These are phyloP conservation scores for Propsilocerus akamusi DNA, from an alignment of 1,140 invertebrate genomes.

Conservation along the genomic window DNA sequence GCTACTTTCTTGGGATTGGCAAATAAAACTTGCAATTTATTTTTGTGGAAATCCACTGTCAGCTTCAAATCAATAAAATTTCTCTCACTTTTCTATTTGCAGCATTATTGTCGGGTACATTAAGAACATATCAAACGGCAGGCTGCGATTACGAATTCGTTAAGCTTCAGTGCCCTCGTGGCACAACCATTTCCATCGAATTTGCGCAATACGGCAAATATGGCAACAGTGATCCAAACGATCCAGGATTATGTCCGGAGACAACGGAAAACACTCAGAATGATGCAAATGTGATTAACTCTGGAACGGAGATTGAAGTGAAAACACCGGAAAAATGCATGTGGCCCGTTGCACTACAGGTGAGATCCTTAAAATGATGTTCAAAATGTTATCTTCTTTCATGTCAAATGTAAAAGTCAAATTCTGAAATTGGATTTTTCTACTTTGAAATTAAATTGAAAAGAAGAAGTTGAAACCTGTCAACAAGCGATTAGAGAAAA, in stretches of 20 bases:
- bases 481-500: no score
- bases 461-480: no score
- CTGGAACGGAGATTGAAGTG: conserved; percentile 18
- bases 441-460: no score
- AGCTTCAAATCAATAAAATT: not conserved
- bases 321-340: conserved; percentile 24
- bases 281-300: conserved; percentile 15
- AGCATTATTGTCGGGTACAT: conserved; percentile 73
- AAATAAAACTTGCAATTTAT: no score
- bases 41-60: no score
- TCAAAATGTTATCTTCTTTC: no score
- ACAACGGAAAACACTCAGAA: conserved; percentile 15
- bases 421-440: no score
- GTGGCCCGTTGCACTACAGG: conserved; percentile 32
- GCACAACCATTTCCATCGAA: conserved; percentile 64
- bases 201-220: conserved; percentile 26
- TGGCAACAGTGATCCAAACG: conserved; percentile 12
- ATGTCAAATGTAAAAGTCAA: no score
- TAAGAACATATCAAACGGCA: conserved; percentile 69
- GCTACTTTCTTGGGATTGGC: no score
- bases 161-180: conserved; percentile 60
- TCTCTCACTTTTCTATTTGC: conserved; percentile 11
- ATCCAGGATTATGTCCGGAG: conserved; percentile 18
- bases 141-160: conserved; percentile 73
- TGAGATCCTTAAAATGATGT: no score